phyloP scores from a whole-genome alignment of 2,888 invertebrate species.

The Microdon myrmicae region DNA sequence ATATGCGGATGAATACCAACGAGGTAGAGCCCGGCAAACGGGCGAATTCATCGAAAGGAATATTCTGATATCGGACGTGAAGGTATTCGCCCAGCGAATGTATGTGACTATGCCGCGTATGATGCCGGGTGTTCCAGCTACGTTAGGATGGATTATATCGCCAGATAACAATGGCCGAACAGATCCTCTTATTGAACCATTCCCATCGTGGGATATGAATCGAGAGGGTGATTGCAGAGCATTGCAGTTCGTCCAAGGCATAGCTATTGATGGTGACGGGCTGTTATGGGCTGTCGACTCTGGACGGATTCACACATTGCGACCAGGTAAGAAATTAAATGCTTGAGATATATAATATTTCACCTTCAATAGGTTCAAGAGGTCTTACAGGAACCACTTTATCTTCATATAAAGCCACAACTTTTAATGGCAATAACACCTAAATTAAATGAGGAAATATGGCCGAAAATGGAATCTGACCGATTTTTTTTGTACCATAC shows the following conservation, averaged over 20 bases:
- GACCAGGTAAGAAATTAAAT: slow-evolving; percentile 62
- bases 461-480: too few relatives aligned
- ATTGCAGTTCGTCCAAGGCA: slow-evolving; percentile 79
- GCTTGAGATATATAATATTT: too few relatives aligned
- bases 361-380: not conserved
- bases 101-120: slow-evolving; percentile 78
- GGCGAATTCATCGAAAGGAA: slow-evolving; percentile 75
- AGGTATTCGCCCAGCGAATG: slow-evolving; percentile 74
- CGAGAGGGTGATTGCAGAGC: slow-evolving; percentile 74
- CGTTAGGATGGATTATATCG: slow-evolving; percentile 71
- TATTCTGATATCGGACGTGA: slow-evolving; percentile 76
- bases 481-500: too few relatives aligned
- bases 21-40: slow-evolving; percentile 69
- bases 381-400: not conserved
- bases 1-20: slow-evolving; percentile 72
- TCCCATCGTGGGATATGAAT: slow-evolving; percentile 79
- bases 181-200: slow-evolving; percentile 74
- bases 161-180: slow-evolving; percentile 66
- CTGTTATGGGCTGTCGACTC: slow-evolving; percentile 77
- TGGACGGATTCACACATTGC: slow-evolving; percentile 74
- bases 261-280: slow-evolving; percentile 78
- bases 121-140: slow-evolving; percentile 77
- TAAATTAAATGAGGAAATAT: too few relatives aligned
- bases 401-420: not conserved
- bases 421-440: too few relatives aligned